Evolutionary conservation across 92 coral and sea anemone genomes (phyloP), one percentile per base, ranked within the genome.

Genomic region (Metridium senile): DNA sequence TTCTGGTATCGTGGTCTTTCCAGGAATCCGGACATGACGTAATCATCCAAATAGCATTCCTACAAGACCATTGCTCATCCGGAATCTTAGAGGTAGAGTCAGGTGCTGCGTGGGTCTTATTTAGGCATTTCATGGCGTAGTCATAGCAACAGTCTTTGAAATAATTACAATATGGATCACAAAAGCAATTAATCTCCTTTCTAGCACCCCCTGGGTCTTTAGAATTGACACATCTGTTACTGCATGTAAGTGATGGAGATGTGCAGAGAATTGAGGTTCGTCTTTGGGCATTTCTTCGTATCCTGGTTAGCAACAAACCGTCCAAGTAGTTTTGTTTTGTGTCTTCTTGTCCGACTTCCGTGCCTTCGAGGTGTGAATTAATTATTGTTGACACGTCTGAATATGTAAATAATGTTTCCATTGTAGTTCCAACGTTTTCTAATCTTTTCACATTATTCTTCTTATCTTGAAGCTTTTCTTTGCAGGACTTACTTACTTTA

Each of bases 21-120:
- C 75, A 78, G 53, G 62, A 43, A 43, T 27, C 39, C 33, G 84
- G 84, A 65, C 84, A 80, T 26, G 84, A 34, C 1, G 70, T 49
- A 39, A 80, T 59, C 84, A 80, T 80, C 84, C 84, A 80, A 49
- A 71, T 70, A n/a, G 46, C 64, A 52, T 33, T 29, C 35, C 73
- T 61, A 47, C 71, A 22, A 58, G 70, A 19, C 77, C 77, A 53
- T 28, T 54, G 39, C 23, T 63, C 69, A 63, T 31, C 45, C 1
- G 69, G 69, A 29, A 28, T 28, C 27, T 21, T 61, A 26, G 4
- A 39, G 27, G 25, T 6, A 1, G 43, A 6, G 30, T 8, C 16
- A 10, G 2, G 11, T 26, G 11, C 30, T 10, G 66, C 66, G 32
- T 10, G 11, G 17, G 33, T 63, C 7, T 35, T 28, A 31, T 63